Base-by-base conservation (phyloP, 2,797 vertebrate genomes). In the Pachyuromys duprasi region DNA sequence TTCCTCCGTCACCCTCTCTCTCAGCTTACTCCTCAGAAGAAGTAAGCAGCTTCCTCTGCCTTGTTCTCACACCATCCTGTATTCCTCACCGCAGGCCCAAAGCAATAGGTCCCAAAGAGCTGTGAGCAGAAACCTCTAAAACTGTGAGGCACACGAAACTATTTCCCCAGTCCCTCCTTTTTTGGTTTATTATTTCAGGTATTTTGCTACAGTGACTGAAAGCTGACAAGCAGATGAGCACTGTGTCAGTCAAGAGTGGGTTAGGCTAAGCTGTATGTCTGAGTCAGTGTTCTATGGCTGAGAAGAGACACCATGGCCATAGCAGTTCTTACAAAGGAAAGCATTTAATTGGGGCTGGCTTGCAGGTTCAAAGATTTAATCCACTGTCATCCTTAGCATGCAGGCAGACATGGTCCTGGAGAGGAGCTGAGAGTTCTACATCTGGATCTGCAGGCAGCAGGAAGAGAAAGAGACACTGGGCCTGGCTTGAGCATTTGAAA, bases 351-450 rank as follows among this genome's bases (percentile, higher is more conserved):
- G 57, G 9, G 76, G n/a, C 79, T 39, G 24, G 24, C 13, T 62
- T 60, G 60, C n/a, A 28, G 78, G 22, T 81, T 81, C 79, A 81
- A 33, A 57, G 33, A 7, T 80, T 24, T 57, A 36, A 8, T 36
- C 22, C 7, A 36, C 6, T 15, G 22, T 39, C 24, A 62, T 2
- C n/a, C 26, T 15, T 39, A 26, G 57, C 55, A 28, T 0, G 0
- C 13, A 39, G 22, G 55, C n/a, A 62, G 55, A 81, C n/a, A 39
- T 11, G 11, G 78, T 57, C 18, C 5, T 36, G 33, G 53, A 78
- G 45, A 57, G 49, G 53, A 80, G 53, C 53, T 57, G 33, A 36
- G 78, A 57, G 49, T 36, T 80, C 53, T 60, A 36, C 11, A 39
- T 42, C 80, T 82, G 55, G 57, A 28, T 63, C 80, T 20, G 17